Conservation (phyloP, 2,888 invertebrate genomes). For the Drosophila maculinotata region DNA sequence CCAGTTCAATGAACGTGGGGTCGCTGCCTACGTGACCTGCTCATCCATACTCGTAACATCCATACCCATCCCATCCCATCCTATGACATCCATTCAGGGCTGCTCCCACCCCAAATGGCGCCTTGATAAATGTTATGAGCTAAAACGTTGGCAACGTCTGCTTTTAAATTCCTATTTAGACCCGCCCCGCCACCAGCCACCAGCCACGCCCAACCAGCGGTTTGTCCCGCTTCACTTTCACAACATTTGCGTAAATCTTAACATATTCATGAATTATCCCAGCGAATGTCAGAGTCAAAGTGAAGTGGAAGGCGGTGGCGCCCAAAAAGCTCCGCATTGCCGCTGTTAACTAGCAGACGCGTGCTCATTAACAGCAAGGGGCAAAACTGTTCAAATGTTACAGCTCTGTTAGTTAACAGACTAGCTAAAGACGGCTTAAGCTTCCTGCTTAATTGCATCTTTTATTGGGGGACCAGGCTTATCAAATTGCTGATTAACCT, state of each 20-base stretch:
- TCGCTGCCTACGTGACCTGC: constrained; percentile 23
- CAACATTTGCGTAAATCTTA: constrained; percentile 37
- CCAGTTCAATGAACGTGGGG: constrained; percentile 44
- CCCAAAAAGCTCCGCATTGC: constrained; percentile 25
- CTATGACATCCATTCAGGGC: constrained; percentile 1
- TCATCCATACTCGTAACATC: constrained; percentile 19
- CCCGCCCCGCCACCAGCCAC: background rate
- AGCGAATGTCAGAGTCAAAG: constrained; percentile 48
- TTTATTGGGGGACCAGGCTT: constrained; percentile 33
- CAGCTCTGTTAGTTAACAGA: constrained; percentile 4
- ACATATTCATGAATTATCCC: constrained; percentile 51
- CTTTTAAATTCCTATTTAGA: constrained; percentile 34
- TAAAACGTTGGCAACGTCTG: constrained; percentile 23
- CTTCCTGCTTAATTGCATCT: constrained; percentile 41
- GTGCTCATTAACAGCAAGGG: constrained; percentile 15
- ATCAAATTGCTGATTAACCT: constrained; percentile 52
- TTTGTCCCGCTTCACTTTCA: constrained; percentile 14
- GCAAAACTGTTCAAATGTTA: constrained; percentile 4
- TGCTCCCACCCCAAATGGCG: background rate
- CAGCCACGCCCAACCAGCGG: constrained; percentile 32
- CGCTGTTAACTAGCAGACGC: constrained; percentile 18
- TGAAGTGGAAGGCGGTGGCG: background rate
- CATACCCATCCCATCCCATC: constrained; percentile 13
- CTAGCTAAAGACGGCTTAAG: constrained; percentile 35
- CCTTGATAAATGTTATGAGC: constrained; percentile 39